Conservation (phyloP, 2,797 vertebrate species). For the Ctenochaetus hawaiiensis region DNA sequence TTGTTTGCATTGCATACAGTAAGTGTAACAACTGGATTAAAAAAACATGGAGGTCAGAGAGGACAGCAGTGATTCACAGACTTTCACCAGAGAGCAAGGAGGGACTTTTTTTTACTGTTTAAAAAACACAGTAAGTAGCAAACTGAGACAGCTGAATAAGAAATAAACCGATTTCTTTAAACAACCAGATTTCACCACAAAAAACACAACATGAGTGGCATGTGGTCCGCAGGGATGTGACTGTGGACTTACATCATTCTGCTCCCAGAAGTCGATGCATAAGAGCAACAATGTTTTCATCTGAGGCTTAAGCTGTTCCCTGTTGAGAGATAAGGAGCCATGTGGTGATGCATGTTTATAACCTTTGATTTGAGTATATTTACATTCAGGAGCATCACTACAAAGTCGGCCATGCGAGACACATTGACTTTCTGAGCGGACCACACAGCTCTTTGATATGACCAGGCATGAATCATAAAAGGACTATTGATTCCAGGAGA, state of each 20-base stretch:
- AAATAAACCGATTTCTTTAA: conserved; percentile 54
- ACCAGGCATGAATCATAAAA: conserved; percentile 68
- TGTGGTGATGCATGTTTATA: conserved; percentile 74
- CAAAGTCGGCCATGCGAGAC: conserved; percentile 59
- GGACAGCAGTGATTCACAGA: conserved; percentile 16
- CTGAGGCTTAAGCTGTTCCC: conserved; percentile 57
- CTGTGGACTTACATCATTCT: conserved; percentile 68
- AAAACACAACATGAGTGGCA: conserved; percentile 49
- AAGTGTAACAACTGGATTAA: conserved; percentile 4
- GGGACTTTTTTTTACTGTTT: conserved; percentile 22
- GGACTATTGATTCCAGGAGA: conserved; percentile 62
- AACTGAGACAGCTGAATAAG: conserved; percentile 34
- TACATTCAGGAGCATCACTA: conserved; percentile 63
- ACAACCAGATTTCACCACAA: conserved; percentile 42
- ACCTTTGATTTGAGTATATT: conserved; percentile 76
- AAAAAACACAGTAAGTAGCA: conserved; percentile 44
- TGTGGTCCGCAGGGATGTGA: conserved; percentile 46
- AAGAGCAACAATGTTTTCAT: conserved; percentile 61
- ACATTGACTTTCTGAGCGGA: conserved; percentile 60
- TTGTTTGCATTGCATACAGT: conserved; percentile 22
- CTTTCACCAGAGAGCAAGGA: conserved; percentile 22
- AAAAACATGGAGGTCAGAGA: conserved; percentile 25
- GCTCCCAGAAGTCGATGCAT: conserved; percentile 47
- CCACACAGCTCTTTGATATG: conserved; percentile 52
- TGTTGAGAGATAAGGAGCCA: conserved; percentile 60